A percentile compares a stretch with the other conserved stretches of the same genome.
Evolutionary conservation across 2,797 vertebrate species (phyloP).

Genomic region (Megalops cyprinoides): DNA sequence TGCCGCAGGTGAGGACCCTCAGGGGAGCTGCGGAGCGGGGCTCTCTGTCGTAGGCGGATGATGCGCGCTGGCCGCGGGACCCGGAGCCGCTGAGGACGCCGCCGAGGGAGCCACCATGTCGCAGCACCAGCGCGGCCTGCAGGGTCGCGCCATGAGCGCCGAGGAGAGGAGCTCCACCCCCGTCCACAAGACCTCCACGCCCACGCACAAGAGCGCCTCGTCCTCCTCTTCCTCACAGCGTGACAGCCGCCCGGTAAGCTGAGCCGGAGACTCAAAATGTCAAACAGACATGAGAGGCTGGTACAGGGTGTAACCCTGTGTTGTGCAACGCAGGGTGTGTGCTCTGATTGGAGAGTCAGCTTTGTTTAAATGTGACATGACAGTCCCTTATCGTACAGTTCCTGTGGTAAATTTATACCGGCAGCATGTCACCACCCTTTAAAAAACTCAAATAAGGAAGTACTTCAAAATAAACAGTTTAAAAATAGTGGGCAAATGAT

Average conservation of each 20-base stretch:
- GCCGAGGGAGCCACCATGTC: slow-evolving; percentile 63
- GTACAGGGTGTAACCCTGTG: too few species aligned
- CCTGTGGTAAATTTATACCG: too few species aligned
- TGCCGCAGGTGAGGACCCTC: slow-evolving; percentile 63
- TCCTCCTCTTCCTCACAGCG: slow-evolving; percentile 91
- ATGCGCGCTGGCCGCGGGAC: slow-evolving; percentile 53
- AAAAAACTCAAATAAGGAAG: too few species aligned
- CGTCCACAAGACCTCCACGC: slow-evolving; percentile 86
- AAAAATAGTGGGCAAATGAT: too few species aligned
- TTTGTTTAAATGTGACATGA: not conserved
- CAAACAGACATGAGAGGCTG: not conserved
- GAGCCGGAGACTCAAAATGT: too few species aligned
- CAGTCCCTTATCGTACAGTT: too few species aligned
- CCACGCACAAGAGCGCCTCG: slow-evolving; percentile 92
- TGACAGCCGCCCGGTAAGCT: slow-evolving; percentile 91
- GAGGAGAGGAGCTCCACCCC: slow-evolving; percentile 87
- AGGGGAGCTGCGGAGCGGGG: slow-evolving; percentile 42
- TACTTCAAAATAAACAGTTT: too few species aligned
- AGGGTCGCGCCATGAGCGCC: slow-evolving; percentile 84
- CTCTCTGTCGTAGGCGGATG: slow-evolving; percentile 38
- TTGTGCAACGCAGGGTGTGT: not conserved
- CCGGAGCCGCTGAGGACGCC: slow-evolving; percentile 60
- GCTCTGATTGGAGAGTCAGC: not conserved
- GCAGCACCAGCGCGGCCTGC: slow-evolving; percentile 67
- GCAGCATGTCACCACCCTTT: too few species aligned